Evolutionary conservation across 2,888 invertebrate species (phyloP).

Genomic region (Dryococelus australis): DNA sequence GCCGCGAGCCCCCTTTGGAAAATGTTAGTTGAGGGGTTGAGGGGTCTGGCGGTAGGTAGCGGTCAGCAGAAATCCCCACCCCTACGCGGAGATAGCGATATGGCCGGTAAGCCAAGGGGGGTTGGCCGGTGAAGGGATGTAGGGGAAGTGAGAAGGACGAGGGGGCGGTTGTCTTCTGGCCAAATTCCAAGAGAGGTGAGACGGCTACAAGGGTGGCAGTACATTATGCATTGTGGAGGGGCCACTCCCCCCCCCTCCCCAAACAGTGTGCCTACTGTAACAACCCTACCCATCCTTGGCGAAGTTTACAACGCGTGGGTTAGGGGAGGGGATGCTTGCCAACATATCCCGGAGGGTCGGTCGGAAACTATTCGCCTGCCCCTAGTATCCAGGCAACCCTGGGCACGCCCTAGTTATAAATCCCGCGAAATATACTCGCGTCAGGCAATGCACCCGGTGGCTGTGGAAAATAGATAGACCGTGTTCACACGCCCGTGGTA

Average conservation of each 20-base stretch:
- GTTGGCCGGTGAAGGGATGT: neutral
- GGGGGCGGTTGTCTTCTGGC: neutral
- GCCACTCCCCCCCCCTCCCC: neutral
- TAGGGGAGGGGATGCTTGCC: neutral
- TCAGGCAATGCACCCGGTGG: neutral
- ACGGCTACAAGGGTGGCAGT: constrained; percentile 10
- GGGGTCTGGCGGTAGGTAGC: neutral
- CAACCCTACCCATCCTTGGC: neutral
- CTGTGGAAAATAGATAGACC: too few species aligned
- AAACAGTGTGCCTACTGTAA: neutral
- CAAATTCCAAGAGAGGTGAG: neutral
- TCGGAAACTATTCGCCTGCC: neutral
- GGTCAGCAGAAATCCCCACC: constrained; percentile 16
- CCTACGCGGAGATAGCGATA: neutral
- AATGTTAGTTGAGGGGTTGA: neutral
- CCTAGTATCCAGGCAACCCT: neutral
- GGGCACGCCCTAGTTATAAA: neutral
- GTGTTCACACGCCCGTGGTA: too few species aligned
- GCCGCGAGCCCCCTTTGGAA: neutral
- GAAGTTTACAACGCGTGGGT: neutral
- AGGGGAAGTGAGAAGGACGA: neutral
- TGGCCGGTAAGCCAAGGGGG: neutral
- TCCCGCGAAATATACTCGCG: neutral
- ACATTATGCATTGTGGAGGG: neutral
- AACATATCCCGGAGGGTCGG: neutral